Evolutionary conservation across 1,140 invertebrate species (phyloP).

Genomic region (Nautilus pompilius): DNA sequence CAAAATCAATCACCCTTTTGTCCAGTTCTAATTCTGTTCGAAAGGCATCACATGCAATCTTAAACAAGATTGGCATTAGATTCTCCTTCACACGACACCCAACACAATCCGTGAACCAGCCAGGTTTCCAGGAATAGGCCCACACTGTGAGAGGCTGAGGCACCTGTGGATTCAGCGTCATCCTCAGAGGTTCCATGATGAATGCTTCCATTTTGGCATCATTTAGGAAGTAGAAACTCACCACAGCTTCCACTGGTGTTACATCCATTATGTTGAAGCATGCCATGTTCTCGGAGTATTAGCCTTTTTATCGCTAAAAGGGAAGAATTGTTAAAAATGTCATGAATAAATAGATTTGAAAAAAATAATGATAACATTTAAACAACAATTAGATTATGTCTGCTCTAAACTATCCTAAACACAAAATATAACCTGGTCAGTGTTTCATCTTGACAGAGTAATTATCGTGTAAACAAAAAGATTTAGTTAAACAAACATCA

Average conservation of each 20-base stretch:
- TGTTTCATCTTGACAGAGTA: too few relatives aligned
- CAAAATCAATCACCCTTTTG: conserved; percentile 54
- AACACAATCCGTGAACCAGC: conserved; percentile 49
- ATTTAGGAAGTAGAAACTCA: conserved; percentile 54
- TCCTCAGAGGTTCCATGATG: conserved; percentile 50
- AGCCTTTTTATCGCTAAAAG: too few relatives aligned
- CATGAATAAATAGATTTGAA: too few relatives aligned
- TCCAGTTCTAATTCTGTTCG: conserved; percentile 52
- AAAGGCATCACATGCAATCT: conserved; percentile 49
- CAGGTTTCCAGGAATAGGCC: conserved; percentile 50
- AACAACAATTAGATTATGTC: too few relatives aligned
- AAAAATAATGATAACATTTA: too few relatives aligned
- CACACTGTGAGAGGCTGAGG: conserved; percentile 45
- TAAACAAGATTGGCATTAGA: conserved; percentile 55
- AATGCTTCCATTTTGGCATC: conserved; percentile 54
- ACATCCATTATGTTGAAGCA: conserved; percentile 50
- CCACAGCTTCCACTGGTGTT: conserved; percentile 51
- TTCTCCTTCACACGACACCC: conserved; percentile 55
- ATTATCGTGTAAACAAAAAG: too few relatives aligned
- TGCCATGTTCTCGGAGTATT: conserved; percentile 53
- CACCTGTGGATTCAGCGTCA: conserved; percentile 51
- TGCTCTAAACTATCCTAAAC: too few relatives aligned
- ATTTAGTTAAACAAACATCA: too few relatives aligned
- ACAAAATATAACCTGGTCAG: too few relatives aligned
- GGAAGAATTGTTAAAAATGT: too few relatives aligned